Evolutionary conservation across 2,797 vertebrate genomes (phyloP), one percentile per base, ranked within the genome.

Genomic region (Gambusia yucatana): DNA sequence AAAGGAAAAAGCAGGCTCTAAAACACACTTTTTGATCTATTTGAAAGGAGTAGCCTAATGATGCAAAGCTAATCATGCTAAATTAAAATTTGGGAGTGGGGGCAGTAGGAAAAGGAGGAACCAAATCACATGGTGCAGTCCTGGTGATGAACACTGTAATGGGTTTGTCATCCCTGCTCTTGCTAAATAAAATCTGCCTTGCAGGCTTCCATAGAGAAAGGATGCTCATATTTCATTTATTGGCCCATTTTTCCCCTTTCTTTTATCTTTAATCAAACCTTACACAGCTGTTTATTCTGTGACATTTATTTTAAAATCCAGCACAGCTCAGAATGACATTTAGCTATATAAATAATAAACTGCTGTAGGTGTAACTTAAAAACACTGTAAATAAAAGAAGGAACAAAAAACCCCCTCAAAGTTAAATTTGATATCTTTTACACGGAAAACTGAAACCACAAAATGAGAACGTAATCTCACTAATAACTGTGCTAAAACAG

Each of bases 401-500:
- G 41, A 65, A 57, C 20, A 44, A 55, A 97, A 97, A 97, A 98
- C 97, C 0, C 7, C 98, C 96, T 96, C 95, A 96, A 96, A 97
- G 97, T 97, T 97, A 96, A 98, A 97, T 97, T 95, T 95, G 94
- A 95, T 93, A 96, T 97, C 95, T 97, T 96, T 97, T 96, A 96
- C 96, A 96, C 96, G 94, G 96, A 97, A 97, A 97, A 96, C 91
- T 79, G 65, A 77, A n/a, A 75, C 77, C 78, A 83, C 82, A 77
- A 92, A n/a, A 91, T 13, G 57, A 47, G 33, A 76, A 44, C 57
- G 75, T 94, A 98, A 98, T 97, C 97, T 97, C 97, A 97, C 97
- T 99, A 99, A 99, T 98, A 98, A 98, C 98, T 98, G 97, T 98
- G 97, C 98, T 99, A 99, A 99, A 99, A 99, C 98, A 97, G 97